These are phyloP conservation scores for Pollachius pollachius DNA, from an alignment of 2,113 vertebrate genomes.

Conservation along the genomic window DNA sequence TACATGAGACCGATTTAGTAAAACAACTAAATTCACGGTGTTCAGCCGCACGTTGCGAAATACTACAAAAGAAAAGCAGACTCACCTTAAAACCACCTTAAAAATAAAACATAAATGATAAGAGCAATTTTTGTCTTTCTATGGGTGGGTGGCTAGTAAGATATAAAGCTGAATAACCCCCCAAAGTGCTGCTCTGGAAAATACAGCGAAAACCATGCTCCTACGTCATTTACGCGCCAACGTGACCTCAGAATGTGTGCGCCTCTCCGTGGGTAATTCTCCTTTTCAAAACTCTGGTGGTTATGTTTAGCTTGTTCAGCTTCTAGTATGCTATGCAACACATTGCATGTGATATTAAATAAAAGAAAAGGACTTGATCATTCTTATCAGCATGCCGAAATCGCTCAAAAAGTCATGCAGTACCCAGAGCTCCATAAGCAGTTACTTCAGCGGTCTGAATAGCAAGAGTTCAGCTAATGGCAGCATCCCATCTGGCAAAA, in stretches of 20 bases:
- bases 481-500: neutral
- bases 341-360: too few relatives aligned
- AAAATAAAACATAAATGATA: too few relatives aligned
- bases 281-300: neutral
- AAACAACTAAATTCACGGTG: too few relatives aligned
- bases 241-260: neutral
- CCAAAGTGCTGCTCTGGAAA: too few relatives aligned
- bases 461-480: neutral
- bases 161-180: too few relatives aligned
- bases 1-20: too few relatives aligned
- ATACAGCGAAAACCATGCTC: slow-evolving; percentile 5
- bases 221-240: neutral
- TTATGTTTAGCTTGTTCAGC: neutral
- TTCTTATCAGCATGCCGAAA: neutral
- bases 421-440: neutral
- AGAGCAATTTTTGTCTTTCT: too few relatives aligned
- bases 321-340: neutral
- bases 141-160: too few relatives aligned
- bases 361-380: too few relatives aligned
- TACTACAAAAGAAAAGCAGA: too few relatives aligned
- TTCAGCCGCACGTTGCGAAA: too few relatives aligned
- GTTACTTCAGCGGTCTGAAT: neutral
- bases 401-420: neutral
- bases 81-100: too few relatives aligned
- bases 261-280: neutral